Base-by-base conservation (phyloP, 2,797 vertebrate genomes). In the Alcedo atthis region DNA sequence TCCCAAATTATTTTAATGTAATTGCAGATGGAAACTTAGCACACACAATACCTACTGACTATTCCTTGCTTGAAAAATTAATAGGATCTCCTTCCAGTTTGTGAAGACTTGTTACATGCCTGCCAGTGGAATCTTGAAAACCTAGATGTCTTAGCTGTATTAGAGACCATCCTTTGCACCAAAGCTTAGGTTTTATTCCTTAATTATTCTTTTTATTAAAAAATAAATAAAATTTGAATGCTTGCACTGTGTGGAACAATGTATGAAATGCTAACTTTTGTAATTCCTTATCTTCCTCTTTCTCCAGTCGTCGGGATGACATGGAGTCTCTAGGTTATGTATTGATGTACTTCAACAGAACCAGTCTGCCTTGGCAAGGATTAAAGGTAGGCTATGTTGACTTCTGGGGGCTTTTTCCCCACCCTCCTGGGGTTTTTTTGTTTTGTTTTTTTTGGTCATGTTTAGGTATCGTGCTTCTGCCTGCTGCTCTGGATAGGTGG, bases 341-440 rank as follows among this genome's bases (percentile, higher is more conserved):
- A 97, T 98, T 99, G 98, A 99, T 99, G 99, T 99, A 99, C 98
- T 99, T 99, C 98, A 99, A 99, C 98, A 99, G 99, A 99, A 99
- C 99, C 98, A 99, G 99, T 97, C 98, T 99, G 95, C 99, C 99
- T 21, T 99, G 99, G 99, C 99, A 99, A 97, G 99, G 99, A 96
- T 96, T 99, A 95, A 99, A 99, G 99, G 99, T 99, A 98, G 80
- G 96, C 91, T 66, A 25, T 76, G 86, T 81, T 84, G 83, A 51
- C 14, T 67, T 68, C 30, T 24, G 9, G 49, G 51, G 26, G 16
- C 48, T 25, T 18, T 43, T 17, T 14, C 6, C 26, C 7, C 6
- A 1, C 6, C 1, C 5, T 33, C 32, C 32, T 33, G 32, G 32
- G 32, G 32, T 33, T 33, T 33, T 33, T 33, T 33, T 33, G 32